A percentile compares a stretch with the other conserved stretches of the same genome.
phyloP scores from a whole-genome alignment of 2,113 vertebrate genomes.

The Rhinolophus sinicus region DNA sequence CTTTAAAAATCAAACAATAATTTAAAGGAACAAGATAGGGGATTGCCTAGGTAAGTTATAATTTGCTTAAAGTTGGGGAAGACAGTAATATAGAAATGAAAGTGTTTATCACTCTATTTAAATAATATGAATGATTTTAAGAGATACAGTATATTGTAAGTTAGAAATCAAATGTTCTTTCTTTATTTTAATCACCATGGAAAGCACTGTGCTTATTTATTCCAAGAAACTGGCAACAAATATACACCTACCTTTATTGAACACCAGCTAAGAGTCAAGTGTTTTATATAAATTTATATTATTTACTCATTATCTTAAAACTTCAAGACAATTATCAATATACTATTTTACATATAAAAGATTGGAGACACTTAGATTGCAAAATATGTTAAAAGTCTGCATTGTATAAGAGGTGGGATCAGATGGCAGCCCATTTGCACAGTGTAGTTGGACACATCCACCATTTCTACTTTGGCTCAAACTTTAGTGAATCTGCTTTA shows the following conservation, averaged over 20 bases:
- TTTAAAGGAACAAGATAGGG: background rate
- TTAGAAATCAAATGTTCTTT: background rate
- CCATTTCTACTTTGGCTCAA: background rate
- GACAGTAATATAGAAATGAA: background rate
- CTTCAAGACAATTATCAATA: background rate
- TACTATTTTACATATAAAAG: background rate
- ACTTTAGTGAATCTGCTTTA: background rate
- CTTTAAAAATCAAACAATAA: background rate
- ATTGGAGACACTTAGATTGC: background rate
- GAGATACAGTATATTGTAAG: background rate
- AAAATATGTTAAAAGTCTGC: background rate
- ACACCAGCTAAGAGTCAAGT: background rate
- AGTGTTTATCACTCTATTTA: background rate
- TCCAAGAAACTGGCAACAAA: background rate
- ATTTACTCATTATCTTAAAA: background rate
- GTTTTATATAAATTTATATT: background rate
- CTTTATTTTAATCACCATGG: background rate
- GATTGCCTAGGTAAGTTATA: background rate
- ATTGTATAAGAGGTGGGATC: fast-evolving
- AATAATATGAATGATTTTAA: background rate
- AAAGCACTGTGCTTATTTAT: background rate
- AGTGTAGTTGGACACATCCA: background rate
- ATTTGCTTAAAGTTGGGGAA: background rate
- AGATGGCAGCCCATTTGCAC: background rate
- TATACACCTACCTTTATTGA: background rate